phyloP scores from a whole-genome alignment of 2,797 vertebrate genomes.

The Myotis daubentonii region DNA sequence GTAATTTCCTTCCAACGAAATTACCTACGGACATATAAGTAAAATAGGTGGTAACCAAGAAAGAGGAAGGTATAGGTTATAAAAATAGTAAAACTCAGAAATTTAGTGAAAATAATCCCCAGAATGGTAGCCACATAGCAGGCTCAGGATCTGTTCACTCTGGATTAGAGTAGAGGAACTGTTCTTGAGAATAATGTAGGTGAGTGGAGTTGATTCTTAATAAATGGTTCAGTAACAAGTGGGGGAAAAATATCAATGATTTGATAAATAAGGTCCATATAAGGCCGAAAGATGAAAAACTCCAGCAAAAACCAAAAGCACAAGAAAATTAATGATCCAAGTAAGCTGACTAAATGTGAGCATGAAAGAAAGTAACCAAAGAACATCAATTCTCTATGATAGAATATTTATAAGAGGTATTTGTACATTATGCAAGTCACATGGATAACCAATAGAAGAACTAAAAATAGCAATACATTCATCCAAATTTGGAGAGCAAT shows the following conservation, averaged over 20 bases:
- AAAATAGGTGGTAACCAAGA: not conserved
- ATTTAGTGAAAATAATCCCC: not conserved
- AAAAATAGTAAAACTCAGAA: not conserved
- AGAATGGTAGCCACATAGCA: not conserved
- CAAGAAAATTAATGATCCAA: not conserved
- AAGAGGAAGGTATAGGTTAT: not conserved
- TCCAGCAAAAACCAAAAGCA: not conserved
- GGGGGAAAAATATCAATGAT: not conserved
- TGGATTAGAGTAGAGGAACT: not conserved
- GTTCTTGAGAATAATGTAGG: not conserved
- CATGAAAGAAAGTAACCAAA: not conserved
- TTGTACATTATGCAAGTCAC: not conserved
- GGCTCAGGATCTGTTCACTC: not conserved
- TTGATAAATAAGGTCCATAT: not conserved
- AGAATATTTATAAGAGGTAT: not conserved
- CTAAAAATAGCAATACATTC: not conserved
- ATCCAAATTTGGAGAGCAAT: not conserved
- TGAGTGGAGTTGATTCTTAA: not conserved
- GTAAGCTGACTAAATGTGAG: not conserved
- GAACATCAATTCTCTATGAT: not conserved
- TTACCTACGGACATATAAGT: not conserved
- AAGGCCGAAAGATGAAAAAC: not conserved
- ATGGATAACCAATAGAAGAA: not conserved
- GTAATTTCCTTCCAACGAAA: not conserved
- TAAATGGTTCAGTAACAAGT: not conserved